Evolutionary conservation across 2,797 vertebrate species (phyloP).

Genomic region (Toxotes lorentzi): DNA sequence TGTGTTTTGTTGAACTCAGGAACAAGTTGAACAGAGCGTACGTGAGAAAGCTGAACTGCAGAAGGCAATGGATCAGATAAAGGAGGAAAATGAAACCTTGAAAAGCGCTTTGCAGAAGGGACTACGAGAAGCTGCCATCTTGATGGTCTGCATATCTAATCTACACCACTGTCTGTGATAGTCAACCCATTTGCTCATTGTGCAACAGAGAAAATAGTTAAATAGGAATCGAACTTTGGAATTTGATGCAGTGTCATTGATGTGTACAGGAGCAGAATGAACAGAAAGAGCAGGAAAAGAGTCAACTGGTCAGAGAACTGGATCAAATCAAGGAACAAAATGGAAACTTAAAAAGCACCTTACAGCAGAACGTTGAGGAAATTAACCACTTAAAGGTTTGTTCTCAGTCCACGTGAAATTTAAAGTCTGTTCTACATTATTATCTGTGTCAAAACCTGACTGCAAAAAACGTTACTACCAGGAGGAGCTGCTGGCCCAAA

Average conservation of each 20-base stretch:
- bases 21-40: conserved; percentile 86
- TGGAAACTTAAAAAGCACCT: conserved; percentile 40
- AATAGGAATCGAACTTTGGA: conserved; percentile 37
- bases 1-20: conserved; percentile 75
- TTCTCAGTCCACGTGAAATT: background rate
- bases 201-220: background rate
- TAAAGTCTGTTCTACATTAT: fast-evolving
- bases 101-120: conserved; percentile 60
- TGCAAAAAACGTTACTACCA: background rate
- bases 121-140: conserved; percentile 54
- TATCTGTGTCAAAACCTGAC: background rate
- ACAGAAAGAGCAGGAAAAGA: conserved; percentile 78
- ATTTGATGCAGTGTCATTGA: conserved; percentile 11
- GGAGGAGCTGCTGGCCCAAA: conserved; percentile 55
- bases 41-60: conserved; percentile 77
- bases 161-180: background rate
- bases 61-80: conserved; percentile 59
- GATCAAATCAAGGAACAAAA: conserved; percentile 59
- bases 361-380: conserved; percentile 69
- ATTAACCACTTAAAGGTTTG: conserved; percentile 72
- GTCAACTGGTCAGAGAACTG: conserved; percentile 62
- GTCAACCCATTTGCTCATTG: conserved; percentile 14
- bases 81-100: conserved; percentile 63
- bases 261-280: conserved; percentile 82
- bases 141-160: conserved; percentile 68